Percentiles rank a stretch among this genome's conserved stretches.
These are phyloP conservation scores for Brachionus sp. DNA, from an alignment of 1,140 invertebrate species.

Conservation along the genomic window DNA sequence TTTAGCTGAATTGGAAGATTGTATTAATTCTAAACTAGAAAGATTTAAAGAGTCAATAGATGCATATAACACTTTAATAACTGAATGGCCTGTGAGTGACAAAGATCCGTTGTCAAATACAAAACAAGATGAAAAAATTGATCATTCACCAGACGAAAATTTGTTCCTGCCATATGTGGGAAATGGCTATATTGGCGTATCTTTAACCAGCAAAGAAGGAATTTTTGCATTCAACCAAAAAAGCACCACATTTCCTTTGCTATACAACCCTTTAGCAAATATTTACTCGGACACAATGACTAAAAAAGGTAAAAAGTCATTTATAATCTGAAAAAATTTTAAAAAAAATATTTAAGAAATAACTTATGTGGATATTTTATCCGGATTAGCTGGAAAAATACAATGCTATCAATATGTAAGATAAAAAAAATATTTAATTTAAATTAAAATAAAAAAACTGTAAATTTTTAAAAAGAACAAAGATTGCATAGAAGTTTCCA, in stretches of 20 bases:
- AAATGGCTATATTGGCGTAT: slow-evolving; percentile 71
- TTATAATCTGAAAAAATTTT: slow-evolving; percentile 14
- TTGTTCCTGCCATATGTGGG: slow-evolving; percentile 48
- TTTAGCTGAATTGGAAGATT: slow-evolving; percentile 41
- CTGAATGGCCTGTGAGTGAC: slow-evolving; percentile 1
- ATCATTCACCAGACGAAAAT: neutral
- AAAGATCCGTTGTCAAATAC: neutral
- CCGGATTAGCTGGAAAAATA: slow-evolving; percentile 68
- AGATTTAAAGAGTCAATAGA: neutral
- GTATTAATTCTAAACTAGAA: neutral
- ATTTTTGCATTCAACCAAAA: slow-evolving; percentile 64
- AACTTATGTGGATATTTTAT: slow-evolving; percentile 61
- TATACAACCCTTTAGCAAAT: slow-evolving; percentile 71
- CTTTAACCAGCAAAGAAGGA: slow-evolving; percentile 66
- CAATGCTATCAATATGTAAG: slow-evolving; percentile 50
- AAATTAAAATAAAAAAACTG: neutral
- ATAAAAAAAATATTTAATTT: too few species aligned
- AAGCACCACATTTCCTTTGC: slow-evolving; percentile 68
- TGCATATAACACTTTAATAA: neutral
- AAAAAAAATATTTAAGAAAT: slow-evolving; percentile 49
- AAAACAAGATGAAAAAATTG: neutral
- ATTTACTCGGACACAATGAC: slow-evolving; percentile 62
- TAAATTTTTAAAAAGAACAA: slow-evolving; percentile 59
- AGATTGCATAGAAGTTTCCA: slow-evolving; percentile 67
- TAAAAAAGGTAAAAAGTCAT: slow-evolving; percentile 64